These are phyloP conservation scores for Perdita meconis DNA, from an alignment of 2,888 invertebrate species.

Conservation along the genomic window DNA sequence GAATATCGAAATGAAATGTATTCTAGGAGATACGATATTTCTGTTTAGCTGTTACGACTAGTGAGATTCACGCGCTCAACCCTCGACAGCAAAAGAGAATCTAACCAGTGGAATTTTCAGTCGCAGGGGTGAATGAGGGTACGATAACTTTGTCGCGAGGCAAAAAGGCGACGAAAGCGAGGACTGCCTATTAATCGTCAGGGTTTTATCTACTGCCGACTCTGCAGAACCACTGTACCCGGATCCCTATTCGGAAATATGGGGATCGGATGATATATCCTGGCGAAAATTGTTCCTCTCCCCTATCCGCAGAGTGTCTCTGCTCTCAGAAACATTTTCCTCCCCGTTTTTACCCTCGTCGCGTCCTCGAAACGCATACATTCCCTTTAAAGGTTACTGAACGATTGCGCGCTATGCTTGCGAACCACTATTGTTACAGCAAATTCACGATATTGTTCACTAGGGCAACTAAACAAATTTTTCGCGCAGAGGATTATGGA, in stretches of 20 bases:
- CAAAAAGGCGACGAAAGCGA: slow-evolving; percentile 45
- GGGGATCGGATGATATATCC: slow-evolving; percentile 34
- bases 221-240: slow-evolving; percentile 44
- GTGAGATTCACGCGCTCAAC: background rate
- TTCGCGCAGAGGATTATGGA: no score
- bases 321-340: background rate
- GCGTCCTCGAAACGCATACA: background rate
- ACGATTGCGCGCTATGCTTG: no score
- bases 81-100: no score
- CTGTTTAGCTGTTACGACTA: slow-evolving; percentile 5
- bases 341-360: background rate
- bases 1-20: background rate
- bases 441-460: no score
- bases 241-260: slow-evolving; percentile 30
- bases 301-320: background rate
- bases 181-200: slow-evolving; percentile 70
- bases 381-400: background rate
- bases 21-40: background rate
- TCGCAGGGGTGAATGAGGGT: background rate
- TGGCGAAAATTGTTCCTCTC: slow-evolving; percentile 34
- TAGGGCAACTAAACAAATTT: no score
- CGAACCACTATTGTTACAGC: no score
- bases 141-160: slow-evolving; percentile 40
- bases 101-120: slow-evolving; percentile 5
- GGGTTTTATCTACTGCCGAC: slow-evolving; percentile 72